Evolutionary conservation across 2,888 invertebrate genomes (phyloP), one percentile per base, ranked within the genome.

Genomic region (Acutogordius australiensis): DNA sequence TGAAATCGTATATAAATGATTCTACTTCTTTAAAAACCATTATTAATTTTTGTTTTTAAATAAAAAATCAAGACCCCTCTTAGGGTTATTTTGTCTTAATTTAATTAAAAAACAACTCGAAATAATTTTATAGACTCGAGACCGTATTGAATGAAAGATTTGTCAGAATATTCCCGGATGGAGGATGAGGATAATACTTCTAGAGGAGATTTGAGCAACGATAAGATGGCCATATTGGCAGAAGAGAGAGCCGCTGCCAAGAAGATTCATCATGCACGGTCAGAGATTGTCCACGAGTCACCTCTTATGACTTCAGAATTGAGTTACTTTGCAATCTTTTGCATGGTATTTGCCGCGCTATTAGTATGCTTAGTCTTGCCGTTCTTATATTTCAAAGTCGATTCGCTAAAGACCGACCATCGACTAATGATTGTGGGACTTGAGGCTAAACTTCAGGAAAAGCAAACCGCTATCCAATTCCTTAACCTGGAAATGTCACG

Each of bases 401-500:
- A 13, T 18, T 4, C 2, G 8, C 28, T 57, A 8, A 57, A 57
- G 29, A 23, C 23, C 18, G 18, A 57, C 18, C 58, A 57, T 8
- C 8, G 30, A 29, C 8, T 28, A 18, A 57, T 57, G 58, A 29
- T 57, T 18, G 28, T 30, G 4, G 4, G 4, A 23, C 58, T 57
- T 4, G 58, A 57, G 26, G 4, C 4, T 28, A 57, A 57, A 57
- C 29, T 57, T 8, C 4, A 28, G 28, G 58, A 57, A 57, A 57
- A 57, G 23, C 30, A 28, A 29, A 57, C 58, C 13, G 58, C 58
- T 4, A 57, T 57, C 8, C 58, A 57, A 29, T 57, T 57, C 23
- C 29, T 57, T 18, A 57, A 57, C 23, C 27, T 57, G 58, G 58
- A 57, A 23, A 57, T 57, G 28, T 18, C 28, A 8, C 28, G 58